Base-by-base conservation (phyloP, 30 jellyfish, hydroid and myxozoan genomes). In the Aurelia sp. region DNA sequence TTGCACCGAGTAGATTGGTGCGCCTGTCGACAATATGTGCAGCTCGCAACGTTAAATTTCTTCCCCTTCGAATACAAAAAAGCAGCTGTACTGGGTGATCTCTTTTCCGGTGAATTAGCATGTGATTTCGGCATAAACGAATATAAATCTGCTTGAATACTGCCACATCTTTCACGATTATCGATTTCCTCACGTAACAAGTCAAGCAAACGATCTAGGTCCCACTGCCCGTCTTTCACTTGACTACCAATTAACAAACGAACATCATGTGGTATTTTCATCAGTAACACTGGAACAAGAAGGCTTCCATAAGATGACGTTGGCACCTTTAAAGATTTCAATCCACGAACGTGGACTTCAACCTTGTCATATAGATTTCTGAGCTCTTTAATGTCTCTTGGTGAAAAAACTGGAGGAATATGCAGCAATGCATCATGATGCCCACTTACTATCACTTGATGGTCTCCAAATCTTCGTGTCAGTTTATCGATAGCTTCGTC, bases 231-330 rank as follows among this genome's bases (percentile, higher is more conserved):
- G 33, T 53, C 57, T 57, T 59, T 60, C 6, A 40, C 18, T 30
- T 60, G 31, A 6, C 87, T 6, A 51, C 62, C 57, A 16, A 58
- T 76, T 9, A 57, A 18, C 7, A 76, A 13, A 18, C 87, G 78
- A 57, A 58, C 87, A 76, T 57, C 79, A 8, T 76, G 82, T 9
- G 87, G 87, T 15, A 76, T 51, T 59, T 76, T 76, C 9, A 13
- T 57, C n/a, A 76, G 68, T n/a, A 76, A 16, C 11, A 59, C 78
- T 4, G 87, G 87, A 11, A 76, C 58, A 7, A 76, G 13, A 21
- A 76, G 18, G 82, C 79, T 76, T 57, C 76, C 68, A 76, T 76
- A 76, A 9, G 79, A 6, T 13, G 78, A 30, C 19, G 68, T 76
- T 16, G 79, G 79, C 11, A 67, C 79, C 17, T 67, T 31, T 31